Conservation (phyloP, 1,140 invertebrate species). For the Plutomurus gul region DNA sequence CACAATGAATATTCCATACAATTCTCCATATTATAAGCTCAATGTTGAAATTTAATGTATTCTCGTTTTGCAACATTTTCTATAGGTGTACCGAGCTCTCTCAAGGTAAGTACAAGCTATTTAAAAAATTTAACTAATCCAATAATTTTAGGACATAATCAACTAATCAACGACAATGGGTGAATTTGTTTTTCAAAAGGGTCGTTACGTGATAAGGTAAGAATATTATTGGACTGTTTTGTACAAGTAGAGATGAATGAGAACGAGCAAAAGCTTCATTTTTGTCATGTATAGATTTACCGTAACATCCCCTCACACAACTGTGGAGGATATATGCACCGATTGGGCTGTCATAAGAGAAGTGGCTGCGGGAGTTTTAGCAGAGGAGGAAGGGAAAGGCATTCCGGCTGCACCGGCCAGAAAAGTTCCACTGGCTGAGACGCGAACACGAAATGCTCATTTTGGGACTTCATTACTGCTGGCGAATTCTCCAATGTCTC, state of each 20-base stretch:
- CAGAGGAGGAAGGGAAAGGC: conserved; percentile 52
- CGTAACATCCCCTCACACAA: conserved; percentile 88
- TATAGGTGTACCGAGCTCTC: too few species aligned
- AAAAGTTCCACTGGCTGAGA: conserved; percentile 65
- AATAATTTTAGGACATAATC: too few species aligned
- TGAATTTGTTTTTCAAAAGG: conserved; percentile 57
- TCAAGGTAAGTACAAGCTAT: too few species aligned
- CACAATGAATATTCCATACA: background rate
- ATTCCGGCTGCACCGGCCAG: conserved; percentile 58
- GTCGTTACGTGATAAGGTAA: conserved; percentile 79
- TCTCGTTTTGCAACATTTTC: too few species aligned
- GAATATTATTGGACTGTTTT: too few species aligned
- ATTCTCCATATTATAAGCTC: too few species aligned
- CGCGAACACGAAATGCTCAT: conserved; percentile 71
- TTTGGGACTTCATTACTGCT: conserved; percentile 92
- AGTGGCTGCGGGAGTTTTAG: conserved; percentile 56
- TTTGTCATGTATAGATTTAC: too few species aligned
- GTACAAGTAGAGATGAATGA: too few species aligned
- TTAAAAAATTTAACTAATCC: too few species aligned
- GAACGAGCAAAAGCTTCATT: too few species aligned
- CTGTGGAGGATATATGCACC: conserved; percentile 75
- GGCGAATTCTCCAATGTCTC: conserved; percentile 93
- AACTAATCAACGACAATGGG: too few species aligned
- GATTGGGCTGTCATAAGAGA: conserved; percentile 62
- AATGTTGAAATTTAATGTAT: too few species aligned